phyloP scores from a whole-genome alignment of 2,888 invertebrate species.

The Lamproptera curius region DNA sequence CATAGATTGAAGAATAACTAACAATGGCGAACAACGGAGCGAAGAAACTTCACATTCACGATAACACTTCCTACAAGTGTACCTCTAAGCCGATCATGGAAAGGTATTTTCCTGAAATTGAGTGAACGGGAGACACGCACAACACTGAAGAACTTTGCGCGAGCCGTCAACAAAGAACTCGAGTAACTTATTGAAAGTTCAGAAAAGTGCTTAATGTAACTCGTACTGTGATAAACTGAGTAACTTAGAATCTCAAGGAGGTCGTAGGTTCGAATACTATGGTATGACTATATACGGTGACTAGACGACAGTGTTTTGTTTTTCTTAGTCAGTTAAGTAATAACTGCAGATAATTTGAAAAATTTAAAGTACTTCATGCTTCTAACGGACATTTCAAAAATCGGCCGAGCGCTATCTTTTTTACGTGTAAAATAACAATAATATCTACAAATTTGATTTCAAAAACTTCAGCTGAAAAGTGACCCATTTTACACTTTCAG shows the following conservation, averaged over 20 bases:
- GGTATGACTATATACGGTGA: neutral
- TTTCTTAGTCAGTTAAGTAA: neutral
- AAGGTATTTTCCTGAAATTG: conserved; percentile 59
- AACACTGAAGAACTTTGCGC: conserved; percentile 51
- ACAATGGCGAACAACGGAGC: conserved; percentile 54
- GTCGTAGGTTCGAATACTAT: neutral
- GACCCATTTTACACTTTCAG: no score
- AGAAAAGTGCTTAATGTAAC: conserved; percentile 10
- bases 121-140: conserved; percentile 58
- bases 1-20: neutral
- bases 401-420: no score
- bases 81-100: conserved; percentile 68
- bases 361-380: no score
- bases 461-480: no score
- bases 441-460: no score
- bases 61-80: conserved; percentile 56
- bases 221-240: no score
- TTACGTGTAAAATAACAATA: no score
- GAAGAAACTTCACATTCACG: conserved; percentile 49
- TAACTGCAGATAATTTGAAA: neutral
- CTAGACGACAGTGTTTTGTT: neutral
- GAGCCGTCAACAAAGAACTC: conserved; percentile 48
- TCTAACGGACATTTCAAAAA: no score
- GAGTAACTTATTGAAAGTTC: conserved; percentile 37
- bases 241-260: no score